Evolutionary conservation across 2,888 invertebrate species (phyloP).

Genomic region (Priocnemis perturbator): DNA sequence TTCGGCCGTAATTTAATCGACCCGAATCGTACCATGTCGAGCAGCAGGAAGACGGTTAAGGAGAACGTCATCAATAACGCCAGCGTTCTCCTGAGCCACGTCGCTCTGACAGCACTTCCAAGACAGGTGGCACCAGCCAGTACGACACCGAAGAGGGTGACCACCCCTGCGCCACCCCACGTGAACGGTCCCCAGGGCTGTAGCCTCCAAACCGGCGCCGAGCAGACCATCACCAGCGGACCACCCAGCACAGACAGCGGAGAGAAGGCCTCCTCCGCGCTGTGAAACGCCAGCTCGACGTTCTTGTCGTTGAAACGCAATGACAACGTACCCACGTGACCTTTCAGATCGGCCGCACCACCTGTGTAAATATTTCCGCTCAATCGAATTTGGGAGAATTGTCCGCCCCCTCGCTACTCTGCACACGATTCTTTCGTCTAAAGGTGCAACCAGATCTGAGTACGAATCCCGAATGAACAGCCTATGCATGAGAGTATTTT

Average conservation of each 20-base stretch:
- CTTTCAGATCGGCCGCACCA: slow-evolving; percentile 78
- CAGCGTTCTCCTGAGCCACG: slow-evolving; percentile 70
- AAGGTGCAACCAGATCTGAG: too few relatives aligned
- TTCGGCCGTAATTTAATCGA: neutral
- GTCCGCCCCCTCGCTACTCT: too few relatives aligned
- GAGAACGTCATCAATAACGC: slow-evolving; percentile 72
- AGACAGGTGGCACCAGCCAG: slow-evolving; percentile 71
- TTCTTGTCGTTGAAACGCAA: slow-evolving; percentile 82
- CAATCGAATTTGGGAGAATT: too few relatives aligned
- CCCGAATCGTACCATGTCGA: slow-evolving; percentile 67
- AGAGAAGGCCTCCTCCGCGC: slow-evolving; percentile 81
- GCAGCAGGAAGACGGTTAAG: slow-evolving; percentile 66
- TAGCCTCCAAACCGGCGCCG: slow-evolving; percentile 71
- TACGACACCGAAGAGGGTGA: slow-evolving; percentile 68
- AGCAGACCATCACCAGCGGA: slow-evolving; percentile 79
- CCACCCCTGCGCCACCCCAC: slow-evolving; percentile 71
- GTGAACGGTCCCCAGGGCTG: slow-evolving; percentile 73
- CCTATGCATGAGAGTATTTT: too few relatives aligned
- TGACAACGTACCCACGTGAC: slow-evolving; percentile 81
- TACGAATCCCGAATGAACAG: too few relatives aligned
- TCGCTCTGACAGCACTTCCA: slow-evolving; percentile 70
- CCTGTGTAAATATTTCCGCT: slow-evolving; percentile 68
- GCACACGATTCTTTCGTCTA: neutral
- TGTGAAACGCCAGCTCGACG: slow-evolving; percentile 82
- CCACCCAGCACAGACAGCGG: slow-evolving; percentile 81